These are phyloP conservation scores for Pangasianodon gigas DNA, from an alignment of 2,113 vertebrate genomes.

Conservation along the genomic window DNA sequence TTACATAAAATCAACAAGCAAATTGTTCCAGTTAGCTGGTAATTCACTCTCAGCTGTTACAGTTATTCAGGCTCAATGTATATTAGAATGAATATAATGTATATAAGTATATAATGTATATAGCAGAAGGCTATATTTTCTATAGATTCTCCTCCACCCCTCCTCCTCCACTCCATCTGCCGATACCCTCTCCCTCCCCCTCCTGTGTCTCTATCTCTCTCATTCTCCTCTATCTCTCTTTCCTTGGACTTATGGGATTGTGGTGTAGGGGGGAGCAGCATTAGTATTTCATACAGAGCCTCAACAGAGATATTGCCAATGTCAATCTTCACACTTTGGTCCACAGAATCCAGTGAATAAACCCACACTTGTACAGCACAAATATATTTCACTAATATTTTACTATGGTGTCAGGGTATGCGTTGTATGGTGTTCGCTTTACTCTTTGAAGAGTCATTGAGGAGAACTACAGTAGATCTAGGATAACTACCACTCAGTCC, in stretches of 20 bases:
- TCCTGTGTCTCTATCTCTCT: slow-evolving; percentile 6
- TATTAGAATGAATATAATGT: background rate
- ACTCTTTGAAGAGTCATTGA: background rate
- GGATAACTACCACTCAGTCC: background rate
- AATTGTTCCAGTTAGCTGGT: background rate
- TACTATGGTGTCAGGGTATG: too few relatives aligned
- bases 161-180: slow-evolving; percentile 38
- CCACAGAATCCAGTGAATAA: background rate
- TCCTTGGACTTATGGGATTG: background rate
- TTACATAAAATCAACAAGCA: slow-evolving; percentile 15
- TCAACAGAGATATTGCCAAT: background rate
- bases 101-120: background rate
- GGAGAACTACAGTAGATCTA: too few relatives aligned
- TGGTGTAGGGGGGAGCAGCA: background rate
- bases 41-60: background rate
- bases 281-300: slow-evolving; percentile 8
- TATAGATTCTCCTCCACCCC: slow-evolving; percentile 22
- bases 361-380: background rate
- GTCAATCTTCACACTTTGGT: slow-evolving; percentile 24
- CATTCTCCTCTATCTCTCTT: background rate
- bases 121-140: slow-evolving; percentile 11
- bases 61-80: background rate
- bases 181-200: slow-evolving; percentile 31
- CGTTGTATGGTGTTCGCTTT: background rate
- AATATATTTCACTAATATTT: background rate